phyloP scores from a whole-genome alignment of 2,113 vertebrate species.

The Halcyon malimbica region DNA sequence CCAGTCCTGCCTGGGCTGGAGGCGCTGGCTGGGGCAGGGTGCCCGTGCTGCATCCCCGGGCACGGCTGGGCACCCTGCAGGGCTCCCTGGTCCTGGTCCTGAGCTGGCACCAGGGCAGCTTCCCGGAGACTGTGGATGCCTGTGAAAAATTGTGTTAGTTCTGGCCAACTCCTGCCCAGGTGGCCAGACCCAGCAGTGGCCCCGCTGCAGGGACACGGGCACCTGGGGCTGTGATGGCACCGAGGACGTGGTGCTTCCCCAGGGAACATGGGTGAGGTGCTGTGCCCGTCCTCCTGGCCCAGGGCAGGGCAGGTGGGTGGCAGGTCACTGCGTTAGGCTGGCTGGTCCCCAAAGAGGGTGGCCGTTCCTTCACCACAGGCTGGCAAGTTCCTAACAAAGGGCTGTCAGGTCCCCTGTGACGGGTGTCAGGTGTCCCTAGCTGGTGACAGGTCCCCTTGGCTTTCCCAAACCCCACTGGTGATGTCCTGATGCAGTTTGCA shows the following conservation, averaged over 20 bases:
- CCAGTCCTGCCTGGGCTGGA: background rate
- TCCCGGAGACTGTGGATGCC: background rate
- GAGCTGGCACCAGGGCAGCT: background rate
- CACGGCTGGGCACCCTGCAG: background rate
- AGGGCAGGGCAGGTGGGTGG: background rate
- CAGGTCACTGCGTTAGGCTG: background rate
- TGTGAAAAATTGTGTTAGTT: background rate
- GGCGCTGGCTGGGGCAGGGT: background rate
- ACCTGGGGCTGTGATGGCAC: accelerated
- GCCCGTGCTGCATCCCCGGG: accelerated
- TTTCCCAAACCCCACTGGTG: background rate
- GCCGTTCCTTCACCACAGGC: background rate
- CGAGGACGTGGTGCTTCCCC: accelerated
- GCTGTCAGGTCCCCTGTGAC: background rate
- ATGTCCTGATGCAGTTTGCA: constrained; percentile 12
- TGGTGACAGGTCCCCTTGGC: background rate
- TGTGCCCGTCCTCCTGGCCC: background rate
- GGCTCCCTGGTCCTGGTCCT: background rate
- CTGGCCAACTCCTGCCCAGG: background rate
- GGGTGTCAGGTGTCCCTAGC: background rate
- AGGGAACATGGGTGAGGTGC: background rate
- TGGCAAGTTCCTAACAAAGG: background rate
- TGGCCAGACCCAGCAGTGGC: background rate
- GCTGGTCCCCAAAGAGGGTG: background rate
- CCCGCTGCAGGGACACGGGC: background rate